Percentiles rank a stretch among this genome's conserved stretches.
Evolutionary conservation across 1,140 invertebrate species (phyloP).

Genomic region (Arctopsyche grandis): DNA sequence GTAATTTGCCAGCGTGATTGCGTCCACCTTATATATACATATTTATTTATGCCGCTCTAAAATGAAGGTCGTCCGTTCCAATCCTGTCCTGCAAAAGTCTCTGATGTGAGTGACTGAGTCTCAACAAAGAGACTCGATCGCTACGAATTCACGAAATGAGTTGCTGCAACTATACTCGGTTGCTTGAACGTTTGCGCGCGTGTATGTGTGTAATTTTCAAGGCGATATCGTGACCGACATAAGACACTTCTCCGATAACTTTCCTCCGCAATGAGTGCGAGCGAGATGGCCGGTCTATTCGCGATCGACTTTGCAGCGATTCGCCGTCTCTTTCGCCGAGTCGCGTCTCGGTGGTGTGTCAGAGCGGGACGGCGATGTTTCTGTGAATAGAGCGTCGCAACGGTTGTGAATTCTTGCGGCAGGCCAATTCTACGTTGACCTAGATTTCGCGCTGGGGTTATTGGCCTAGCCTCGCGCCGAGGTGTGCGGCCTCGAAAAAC

Average conservation of each 20-base stretch:
- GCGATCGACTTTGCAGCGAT: not conserved
- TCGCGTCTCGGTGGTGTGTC: not conserved
- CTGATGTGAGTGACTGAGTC: not conserved
- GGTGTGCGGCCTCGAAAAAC: slow-evolving; percentile 51
- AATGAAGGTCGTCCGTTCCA: slow-evolving; percentile 46
- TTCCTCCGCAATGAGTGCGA: slow-evolving; percentile 41
- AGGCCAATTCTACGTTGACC: slow-evolving; percentile 52
- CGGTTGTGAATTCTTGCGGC: slow-evolving; percentile 45
- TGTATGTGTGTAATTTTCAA: slow-evolving; percentile 44
- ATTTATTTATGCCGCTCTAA: slow-evolving; percentile 38
- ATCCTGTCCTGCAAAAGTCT: slow-evolving; percentile 23
- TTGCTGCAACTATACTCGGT: not conserved
- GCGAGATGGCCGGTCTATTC: slow-evolving; percentile 42
- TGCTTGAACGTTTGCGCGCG: not conserved
- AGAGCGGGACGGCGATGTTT: not conserved
- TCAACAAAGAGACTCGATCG: not conserved
- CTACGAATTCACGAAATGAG: not conserved
- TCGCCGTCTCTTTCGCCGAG: not conserved
- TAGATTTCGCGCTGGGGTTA: slow-evolving; percentile 51
- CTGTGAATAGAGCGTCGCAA: not conserved
- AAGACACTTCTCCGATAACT: slow-evolving; percentile 42
- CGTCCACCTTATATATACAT: not conserved
- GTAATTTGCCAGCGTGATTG: not conserved
- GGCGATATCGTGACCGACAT: slow-evolving; percentile 52
- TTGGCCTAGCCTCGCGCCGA: slow-evolving; percentile 46